Percentiles rank a stretch among this genome's conserved stretches.
Conservation (phyloP, 2,888 invertebrate genomes). For the Antheraea yamamai region DNA sequence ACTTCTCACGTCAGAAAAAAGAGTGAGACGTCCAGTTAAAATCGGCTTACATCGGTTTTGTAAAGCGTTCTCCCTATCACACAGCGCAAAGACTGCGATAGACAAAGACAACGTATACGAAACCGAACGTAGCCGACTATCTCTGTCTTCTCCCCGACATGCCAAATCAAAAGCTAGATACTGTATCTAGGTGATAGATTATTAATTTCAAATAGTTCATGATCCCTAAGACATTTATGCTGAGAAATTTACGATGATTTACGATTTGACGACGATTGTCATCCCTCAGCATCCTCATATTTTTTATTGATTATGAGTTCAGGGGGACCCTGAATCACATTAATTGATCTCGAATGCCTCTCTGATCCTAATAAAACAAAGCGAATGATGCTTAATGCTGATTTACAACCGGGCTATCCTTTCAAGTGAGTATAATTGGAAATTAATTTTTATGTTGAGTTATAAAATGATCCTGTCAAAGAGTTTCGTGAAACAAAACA, state of each 20-base stretch:
- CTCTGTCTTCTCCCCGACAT: no score
- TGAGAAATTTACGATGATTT: not conserved
- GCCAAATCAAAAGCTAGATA: no score
- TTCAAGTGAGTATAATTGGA: conserved; percentile 28
- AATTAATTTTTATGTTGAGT: conserved; percentile 26
- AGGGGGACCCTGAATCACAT: not conserved
- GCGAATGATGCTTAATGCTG: conserved; percentile 27
- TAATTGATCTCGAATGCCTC: not conserved
- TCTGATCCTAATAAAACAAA: conserved; percentile 25
- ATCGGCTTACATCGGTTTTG: no score
- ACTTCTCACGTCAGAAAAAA: no score
- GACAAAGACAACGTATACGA: no score
- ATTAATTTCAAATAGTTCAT: not conserved
- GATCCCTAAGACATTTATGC: not conserved
- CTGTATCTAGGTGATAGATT: not conserved
- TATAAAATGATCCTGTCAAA: conserved; percentile 18
- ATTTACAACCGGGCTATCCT: conserved; percentile 33
- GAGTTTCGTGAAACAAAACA: conserved; percentile 8
- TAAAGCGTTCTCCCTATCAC: no score
- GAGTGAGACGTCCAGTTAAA: no score
- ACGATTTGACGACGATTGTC: no score
- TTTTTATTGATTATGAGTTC: not conserved
- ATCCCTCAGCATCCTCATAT: no score
- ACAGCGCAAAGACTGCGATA: no score
- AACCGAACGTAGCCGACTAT: no score